Base-by-base conservation (phyloP, 2,888 invertebrate genomes). In the Volucella bombylans region DNA sequence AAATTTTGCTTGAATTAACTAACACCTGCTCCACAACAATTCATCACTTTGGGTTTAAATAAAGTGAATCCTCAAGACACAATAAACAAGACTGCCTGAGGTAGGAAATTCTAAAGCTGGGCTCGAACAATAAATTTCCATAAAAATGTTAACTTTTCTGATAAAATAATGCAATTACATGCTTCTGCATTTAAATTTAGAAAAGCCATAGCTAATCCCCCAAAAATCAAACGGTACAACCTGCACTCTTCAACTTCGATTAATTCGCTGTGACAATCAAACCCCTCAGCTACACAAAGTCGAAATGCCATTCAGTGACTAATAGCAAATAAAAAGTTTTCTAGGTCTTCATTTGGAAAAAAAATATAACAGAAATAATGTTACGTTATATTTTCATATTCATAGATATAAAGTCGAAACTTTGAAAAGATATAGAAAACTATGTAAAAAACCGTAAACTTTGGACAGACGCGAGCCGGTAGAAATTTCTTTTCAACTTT, bases 301-400 rank as follows among this genome's bases (percentile, higher is more conserved):
- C 10, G 15, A 49, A 31, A 61, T 59, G 45, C 61, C 61, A 61
- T 61, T 61, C 61, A 61, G 45, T 61, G 31, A 61, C 23, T 61
- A n/a, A 31, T 31, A 61, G n/a, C 45, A 45, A 61, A 61, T 45
- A 61, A 61, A 69, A 55, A 57, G 38, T 59, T 59, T 57, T 47
- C 31, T 69, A 69, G 57, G 49, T 69, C 69, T 69, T 57, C 47
- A 69, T 69, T 69, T 69, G n/a, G 57, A 49, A 47, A 38, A 69
- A 59, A 69, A 47, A 69, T 69, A 69, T 69, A 69, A 69, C 69
- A 69, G 69, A 69, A 69, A 69, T 59, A 69, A 49, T 49, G 69
- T 47, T 68, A 55, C 68, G 68, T 68, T 69, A 69, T 41, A 57
- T 69, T 69, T 69, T 69, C 69, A 69, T 59, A 69, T 69, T 69